Percentiles rank a stretch among this genome's conserved stretches.
These are phyloP conservation scores for Emydura subglobosa DNA, from an alignment of 2,113 vertebrate genomes.

Conservation along the genomic window DNA sequence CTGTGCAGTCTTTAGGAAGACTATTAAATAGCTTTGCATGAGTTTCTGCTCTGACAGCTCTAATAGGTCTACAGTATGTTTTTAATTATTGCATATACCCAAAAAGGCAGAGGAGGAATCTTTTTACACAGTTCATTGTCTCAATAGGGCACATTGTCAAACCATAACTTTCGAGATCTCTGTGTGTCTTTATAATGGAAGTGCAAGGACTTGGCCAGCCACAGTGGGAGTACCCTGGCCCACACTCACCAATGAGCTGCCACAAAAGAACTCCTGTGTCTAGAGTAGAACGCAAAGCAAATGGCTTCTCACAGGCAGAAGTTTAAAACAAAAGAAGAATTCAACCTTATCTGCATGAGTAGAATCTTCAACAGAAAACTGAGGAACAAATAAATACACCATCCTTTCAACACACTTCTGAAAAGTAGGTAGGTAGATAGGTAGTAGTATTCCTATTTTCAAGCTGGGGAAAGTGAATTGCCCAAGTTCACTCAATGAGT, in stretches of 20 bases:
- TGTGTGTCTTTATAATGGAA: not conserved
- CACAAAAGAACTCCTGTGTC: not conserved
- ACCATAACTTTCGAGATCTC: not conserved
- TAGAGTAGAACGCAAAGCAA: not conserved
- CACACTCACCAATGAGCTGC: not conserved
- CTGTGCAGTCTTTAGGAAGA: not conserved
- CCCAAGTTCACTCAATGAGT: not conserved
- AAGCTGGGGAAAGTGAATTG: too few relatives aligned
- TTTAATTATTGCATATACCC: not conserved
- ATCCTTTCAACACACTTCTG: not conserved
- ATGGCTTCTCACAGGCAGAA: not conserved
- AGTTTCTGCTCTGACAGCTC: not conserved
- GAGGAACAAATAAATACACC: not conserved
- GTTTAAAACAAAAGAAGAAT: not conserved
- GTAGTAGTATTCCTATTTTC: not conserved
- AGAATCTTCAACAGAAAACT: not conserved
- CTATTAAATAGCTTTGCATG: not conserved
- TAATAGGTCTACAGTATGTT: not conserved
- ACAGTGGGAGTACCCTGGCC: accelerated
- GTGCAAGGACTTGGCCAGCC: accelerated
- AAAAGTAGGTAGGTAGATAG: not conserved
- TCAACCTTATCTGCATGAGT: not conserved
- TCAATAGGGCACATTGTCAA: not conserved
- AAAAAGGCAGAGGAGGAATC: not conserved
- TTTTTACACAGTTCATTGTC: not conserved